A percentile compares a stretch with the other conserved stretches of the same genome.
These are phyloP conservation scores for Taurulus bubalis DNA, from an alignment of 2,113 vertebrate species.

Conservation along the genomic window DNA sequence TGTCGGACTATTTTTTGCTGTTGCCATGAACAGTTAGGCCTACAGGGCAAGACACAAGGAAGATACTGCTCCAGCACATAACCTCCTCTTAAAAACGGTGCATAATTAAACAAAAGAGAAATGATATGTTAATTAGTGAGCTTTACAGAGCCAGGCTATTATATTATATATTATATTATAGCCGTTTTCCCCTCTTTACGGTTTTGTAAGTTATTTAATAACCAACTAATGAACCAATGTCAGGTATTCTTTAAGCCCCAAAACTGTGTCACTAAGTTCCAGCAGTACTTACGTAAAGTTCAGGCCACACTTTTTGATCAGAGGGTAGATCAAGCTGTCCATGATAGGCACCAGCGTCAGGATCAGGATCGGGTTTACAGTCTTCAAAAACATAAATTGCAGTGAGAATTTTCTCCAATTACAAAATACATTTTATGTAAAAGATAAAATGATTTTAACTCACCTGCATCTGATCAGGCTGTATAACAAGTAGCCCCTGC, in stretches of 20 bases:
- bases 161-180: neutral
- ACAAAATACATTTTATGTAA: neutral
- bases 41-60: neutral
- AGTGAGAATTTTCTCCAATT: neutral
- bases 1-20: no score
- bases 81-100: neutral
- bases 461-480: constrained; percentile 99
- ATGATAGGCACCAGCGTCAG: constrained; percentile 91
- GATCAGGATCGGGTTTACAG: constrained; percentile 93
- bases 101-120: neutral
- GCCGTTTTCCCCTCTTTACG: neutral
- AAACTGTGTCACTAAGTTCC: neutral
- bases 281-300: constrained; percentile 92
- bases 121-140: neutral
- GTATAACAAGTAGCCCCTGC: constrained; percentile 87
- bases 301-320: constrained; percentile 91
- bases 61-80: neutral
- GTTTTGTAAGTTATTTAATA: neutral
- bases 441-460: neutral
- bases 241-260: neutral
- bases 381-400: constrained; percentile 78
- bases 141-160: neutral
- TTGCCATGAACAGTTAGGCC: neutral
- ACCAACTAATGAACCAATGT: neutral
- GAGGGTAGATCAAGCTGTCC: constrained; percentile 89